Conservation (phyloP, 2,797 vertebrate genomes). For the Sarcoramphus papa region DNA sequence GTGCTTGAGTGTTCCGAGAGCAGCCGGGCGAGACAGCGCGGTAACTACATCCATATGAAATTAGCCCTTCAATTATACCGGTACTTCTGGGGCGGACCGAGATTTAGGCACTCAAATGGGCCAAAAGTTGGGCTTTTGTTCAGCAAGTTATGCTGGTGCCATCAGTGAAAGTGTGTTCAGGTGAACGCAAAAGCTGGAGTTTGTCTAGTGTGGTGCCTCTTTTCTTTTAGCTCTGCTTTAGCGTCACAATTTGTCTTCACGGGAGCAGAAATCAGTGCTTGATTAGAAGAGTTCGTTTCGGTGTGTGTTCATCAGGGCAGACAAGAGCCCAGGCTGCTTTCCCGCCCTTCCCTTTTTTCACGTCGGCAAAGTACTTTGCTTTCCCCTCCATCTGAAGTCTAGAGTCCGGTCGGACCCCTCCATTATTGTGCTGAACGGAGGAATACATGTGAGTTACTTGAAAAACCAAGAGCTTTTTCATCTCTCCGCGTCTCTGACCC, state of each 20-base stretch:
- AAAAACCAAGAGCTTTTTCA: not conserved
- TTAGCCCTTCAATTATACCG: not conserved
- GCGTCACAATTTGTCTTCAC: not conserved
- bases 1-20: not conserved
- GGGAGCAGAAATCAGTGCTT: not conserved
- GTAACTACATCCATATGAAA: not conserved
- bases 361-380: not conserved
- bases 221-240: not conserved
- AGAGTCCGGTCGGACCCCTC: not conserved
- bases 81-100: not conserved
- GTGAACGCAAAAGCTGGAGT: not conserved
- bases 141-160: not conserved
- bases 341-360: not conserved
- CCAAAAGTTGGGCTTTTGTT: not conserved
- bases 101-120: not conserved
- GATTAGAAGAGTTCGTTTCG: not conserved
- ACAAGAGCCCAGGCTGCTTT: not conserved
- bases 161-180: not conserved
- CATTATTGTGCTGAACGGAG: not conserved
- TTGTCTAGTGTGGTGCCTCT: not conserved
- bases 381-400: not conserved
- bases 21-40: rapidly evolving
- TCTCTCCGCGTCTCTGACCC: not conserved
- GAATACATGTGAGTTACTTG: not conserved
- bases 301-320: not conserved